Evolutionary conservation across 2,888 invertebrate species (phyloP).

Genomic region (Drosophila quinaria): DNA sequence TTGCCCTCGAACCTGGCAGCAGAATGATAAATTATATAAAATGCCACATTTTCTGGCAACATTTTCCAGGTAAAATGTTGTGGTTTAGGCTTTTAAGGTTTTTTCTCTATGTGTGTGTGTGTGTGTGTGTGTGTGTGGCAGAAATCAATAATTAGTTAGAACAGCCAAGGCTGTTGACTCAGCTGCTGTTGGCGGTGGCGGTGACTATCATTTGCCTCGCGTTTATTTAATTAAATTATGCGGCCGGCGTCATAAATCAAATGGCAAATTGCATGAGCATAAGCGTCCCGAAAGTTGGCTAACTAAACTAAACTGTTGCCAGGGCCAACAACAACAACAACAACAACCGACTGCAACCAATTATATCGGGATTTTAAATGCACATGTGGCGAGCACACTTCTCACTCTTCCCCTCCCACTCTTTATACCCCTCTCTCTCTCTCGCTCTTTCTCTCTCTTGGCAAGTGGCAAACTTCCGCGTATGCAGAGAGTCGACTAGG

Average conservation of each 20-base stretch:
- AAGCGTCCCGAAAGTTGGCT: constrained; percentile 43
- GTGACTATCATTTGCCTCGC: constrained; percentile 27
- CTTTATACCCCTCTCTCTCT: not conserved
- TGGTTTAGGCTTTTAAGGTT: constrained; percentile 53
- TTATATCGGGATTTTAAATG: constrained; percentile 64
- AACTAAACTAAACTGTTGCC: constrained; percentile 42
- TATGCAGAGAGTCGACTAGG: constrained; percentile 30
- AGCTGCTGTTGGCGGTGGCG: constrained; percentile 15
- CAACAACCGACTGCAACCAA: constrained; percentile 53
- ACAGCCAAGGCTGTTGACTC: constrained; percentile 12
- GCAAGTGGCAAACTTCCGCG: constrained; percentile 61
- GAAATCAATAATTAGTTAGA: constrained; percentile 65
- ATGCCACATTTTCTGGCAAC: constrained; percentile 71
- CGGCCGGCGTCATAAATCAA: constrained; percentile 65
- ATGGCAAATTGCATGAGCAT: constrained; percentile 38
- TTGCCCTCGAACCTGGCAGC: constrained; percentile 61
- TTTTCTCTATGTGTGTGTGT: constrained; percentile 10
- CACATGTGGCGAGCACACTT: constrained; percentile 55
- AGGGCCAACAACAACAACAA: constrained; percentile 24
- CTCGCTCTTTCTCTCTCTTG: constrained; percentile 20
- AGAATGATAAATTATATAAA: constrained; percentile 79
- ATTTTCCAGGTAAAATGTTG: constrained; percentile 66
- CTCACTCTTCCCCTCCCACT: not conserved
- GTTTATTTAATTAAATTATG: constrained; percentile 74
- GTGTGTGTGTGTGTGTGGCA: constrained; percentile 10